Percentiles rank a stretch among this genome's conserved stretches.
Evolutionary conservation across 2,113 vertebrate genomes (phyloP).

Genomic region (Sporophila hypoxantha): DNA sequence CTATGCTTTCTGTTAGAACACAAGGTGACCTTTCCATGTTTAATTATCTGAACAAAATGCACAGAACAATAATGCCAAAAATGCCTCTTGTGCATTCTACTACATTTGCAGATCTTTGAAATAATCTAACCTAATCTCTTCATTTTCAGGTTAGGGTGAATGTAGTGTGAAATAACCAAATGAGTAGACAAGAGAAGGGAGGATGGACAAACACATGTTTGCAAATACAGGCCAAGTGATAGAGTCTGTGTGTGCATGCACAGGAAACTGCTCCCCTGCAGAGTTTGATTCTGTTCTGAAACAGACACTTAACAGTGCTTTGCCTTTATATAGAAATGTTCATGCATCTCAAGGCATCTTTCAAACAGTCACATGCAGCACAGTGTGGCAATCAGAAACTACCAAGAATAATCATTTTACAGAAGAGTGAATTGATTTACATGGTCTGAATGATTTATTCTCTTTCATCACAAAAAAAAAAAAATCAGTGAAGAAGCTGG

Average conservation of each 20-base stretch:
- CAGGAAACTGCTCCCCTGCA: neutral
- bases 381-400: neutral
- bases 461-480: neutral
- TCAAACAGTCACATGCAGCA: neutral
- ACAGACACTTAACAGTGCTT: neutral
- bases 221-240: neutral
- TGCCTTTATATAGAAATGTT: neutral
- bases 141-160: neutral
- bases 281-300: neutral
- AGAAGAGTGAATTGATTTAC: neutral
- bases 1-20: constrained; percentile 5
- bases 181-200: neutral
- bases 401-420: neutral
- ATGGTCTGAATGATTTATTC: neutral
- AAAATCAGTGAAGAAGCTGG: neutral
- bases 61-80: constrained; percentile 50
- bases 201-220: neutral
- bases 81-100: constrained; percentile 13
- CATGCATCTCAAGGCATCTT: neutral
- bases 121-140: constrained; percentile 23
- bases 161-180: constrained; percentile 5
- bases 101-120: constrained; percentile 27
- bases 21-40: constrained; percentile 66
- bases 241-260: neutral
- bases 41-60: constrained; percentile 60